Evolutionary conservation across 2,113 vertebrate genomes (phyloP).

Genomic region (Tursiops truncatus): DNA sequence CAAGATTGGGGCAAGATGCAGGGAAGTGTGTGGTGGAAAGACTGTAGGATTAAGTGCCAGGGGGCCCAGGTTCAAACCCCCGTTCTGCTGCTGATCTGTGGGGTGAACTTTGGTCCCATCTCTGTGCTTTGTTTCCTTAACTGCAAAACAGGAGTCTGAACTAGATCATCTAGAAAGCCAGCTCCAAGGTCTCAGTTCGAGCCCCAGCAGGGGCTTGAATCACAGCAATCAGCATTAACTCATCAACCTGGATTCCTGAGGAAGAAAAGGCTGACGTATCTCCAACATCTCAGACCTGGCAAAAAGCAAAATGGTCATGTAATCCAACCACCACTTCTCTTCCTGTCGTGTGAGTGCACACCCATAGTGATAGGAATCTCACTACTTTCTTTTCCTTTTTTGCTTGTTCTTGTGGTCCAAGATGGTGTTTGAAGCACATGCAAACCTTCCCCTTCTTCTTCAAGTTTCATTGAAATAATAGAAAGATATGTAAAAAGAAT

Average conservation of each 20-base stretch:
- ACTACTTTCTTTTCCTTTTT: background rate
- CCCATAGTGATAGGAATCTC: background rate
- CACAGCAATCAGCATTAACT: background rate
- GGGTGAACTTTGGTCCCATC: background rate
- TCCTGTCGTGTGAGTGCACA: background rate
- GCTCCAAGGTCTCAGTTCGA: background rate
- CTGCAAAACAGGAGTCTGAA: background rate
- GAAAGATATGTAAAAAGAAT: background rate
- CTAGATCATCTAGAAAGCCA: background rate
- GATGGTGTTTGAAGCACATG: background rate
- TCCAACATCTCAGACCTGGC: background rate
- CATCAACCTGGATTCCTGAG: background rate
- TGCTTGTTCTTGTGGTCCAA: background rate
- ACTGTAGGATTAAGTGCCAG: background rate
- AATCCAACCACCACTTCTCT: background rate
- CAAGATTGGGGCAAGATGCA: background rate
- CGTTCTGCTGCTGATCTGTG: background rate
- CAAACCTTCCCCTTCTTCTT: background rate
- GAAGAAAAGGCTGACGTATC: background rate
- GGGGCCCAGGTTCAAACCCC: background rate
- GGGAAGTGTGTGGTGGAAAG: background rate
- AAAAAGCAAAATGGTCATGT: background rate
- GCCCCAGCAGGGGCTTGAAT: background rate
- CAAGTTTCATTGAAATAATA: conserved; percentile 27
- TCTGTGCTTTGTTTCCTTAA: background rate